Evolutionary conservation across 2,888 invertebrate genomes (phyloP), one percentile per base, ranked within the genome.

Genomic region (Andricus curvator): DNA sequence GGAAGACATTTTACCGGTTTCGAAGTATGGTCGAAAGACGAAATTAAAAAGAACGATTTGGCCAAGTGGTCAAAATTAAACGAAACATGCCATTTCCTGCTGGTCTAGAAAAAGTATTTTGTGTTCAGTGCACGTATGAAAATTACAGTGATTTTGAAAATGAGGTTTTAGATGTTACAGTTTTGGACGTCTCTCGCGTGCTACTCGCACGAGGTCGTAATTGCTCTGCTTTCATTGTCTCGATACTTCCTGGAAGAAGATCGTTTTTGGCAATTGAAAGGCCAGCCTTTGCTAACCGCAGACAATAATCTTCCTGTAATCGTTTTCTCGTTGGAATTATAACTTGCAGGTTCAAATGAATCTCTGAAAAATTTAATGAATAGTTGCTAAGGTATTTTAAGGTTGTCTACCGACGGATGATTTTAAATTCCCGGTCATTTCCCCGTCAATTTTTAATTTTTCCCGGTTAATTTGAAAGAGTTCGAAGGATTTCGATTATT

Each of bases 211-310:
- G 74, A 60, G 56, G 33, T 74, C 51, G 56, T 74, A 74, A 74
- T 74, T 74, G 74, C 74, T 74, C 37, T 64, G 22, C 29, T 64
- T 17, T 29, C 64, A 64, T 64, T 74, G 74, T 74, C 74, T 74
- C 56, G 74, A 74, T 74, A 60, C 56, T 74, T 74, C 81, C 77
- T 80, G 78, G 77, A 77, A 56, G 62, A 78, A 84, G 84, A 82
- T 84, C 82, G 83, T 80, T 83, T 84, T 83, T 83, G 79, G 79
- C 83, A 85, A 88, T 88, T 84, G 87, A 85, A 88, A 84, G 82
- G 79, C 83, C 81, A 76, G 83, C 78, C 84, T 81, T 82, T 77
- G 65, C 82, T 84, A 84, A 88, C 88, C 87, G 84, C 85, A 85
- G 81, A 82, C 78, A 80, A 79, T 77, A 76, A 78, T 80, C 77